These are phyloP conservation scores for Diorhabda carinulata DNA, from an alignment of 1,140 invertebrate species.

Conservation along the genomic window DNA sequence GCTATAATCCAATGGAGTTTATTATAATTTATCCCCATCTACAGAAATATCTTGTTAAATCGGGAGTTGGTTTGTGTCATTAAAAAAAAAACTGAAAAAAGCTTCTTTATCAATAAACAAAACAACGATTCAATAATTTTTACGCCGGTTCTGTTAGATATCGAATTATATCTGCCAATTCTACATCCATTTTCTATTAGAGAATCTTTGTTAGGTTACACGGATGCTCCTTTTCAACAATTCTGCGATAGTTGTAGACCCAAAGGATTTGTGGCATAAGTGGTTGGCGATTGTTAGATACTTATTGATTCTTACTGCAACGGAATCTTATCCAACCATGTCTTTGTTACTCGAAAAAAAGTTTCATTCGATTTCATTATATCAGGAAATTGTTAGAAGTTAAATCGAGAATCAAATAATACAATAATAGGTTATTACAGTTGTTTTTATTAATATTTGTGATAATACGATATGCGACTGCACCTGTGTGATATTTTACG, in stretches of 20 bases:
- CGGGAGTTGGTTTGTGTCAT: too few species aligned
- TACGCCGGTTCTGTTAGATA: neutral
- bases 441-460: too few species aligned
- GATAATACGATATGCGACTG: too few species aligned
- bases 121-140: too few species aligned
- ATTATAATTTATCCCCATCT: too few species aligned
- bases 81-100: too few species aligned
- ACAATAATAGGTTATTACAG: too few species aligned
- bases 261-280: constrained; percentile 18
- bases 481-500: too few species aligned
- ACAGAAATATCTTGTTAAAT: too few species aligned
- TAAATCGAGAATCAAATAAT: too few species aligned
- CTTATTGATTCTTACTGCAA: neutral
- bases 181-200: constrained; percentile 24
- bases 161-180: constrained; percentile 28
- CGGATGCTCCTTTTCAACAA: constrained; percentile 12
- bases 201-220: constrained; percentile 22
- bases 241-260: constrained; percentile 14
- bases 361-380: neutral
- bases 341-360: neutral
- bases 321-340: neutral
- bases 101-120: too few species aligned
- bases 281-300: constrained; percentile 13
- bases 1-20: too few species aligned
- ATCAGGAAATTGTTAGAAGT: neutral